phyloP scores from a whole-genome alignment of 2,888 invertebrate genomes.

The Shargacucullia verbasci region DNA sequence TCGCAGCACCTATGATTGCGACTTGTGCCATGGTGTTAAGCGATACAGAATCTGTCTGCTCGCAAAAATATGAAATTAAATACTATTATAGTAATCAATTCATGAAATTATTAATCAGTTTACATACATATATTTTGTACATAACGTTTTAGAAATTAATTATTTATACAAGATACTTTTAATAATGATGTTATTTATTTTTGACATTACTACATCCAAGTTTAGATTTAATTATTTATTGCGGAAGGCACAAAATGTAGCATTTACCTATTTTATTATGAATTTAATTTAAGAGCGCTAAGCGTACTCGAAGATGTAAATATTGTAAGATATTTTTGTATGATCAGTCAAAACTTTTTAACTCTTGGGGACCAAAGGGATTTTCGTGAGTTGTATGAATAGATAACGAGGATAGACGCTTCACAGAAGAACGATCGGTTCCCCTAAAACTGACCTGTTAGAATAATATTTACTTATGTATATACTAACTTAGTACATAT shows the following conservation, averaged over 20 bases:
- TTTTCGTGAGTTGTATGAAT: slow-evolving; percentile 2
- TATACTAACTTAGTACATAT: no score
- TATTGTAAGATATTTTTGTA: slow-evolving; percentile 57
- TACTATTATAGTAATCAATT: no score
- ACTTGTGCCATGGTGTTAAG: no score
- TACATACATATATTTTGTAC: slow-evolving; percentile 28
- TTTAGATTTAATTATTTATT: slow-evolving; percentile 48
- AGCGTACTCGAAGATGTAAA: slow-evolving; percentile 49
- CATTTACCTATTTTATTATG: slow-evolving; percentile 21
- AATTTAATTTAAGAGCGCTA: slow-evolving; percentile 28
- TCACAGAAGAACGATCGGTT: slow-evolving; percentile 16
- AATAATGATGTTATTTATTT: slow-evolving; percentile 33
- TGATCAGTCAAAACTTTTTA: slow-evolving; percentile 41
- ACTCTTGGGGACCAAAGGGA: slow-evolving; percentile 52
- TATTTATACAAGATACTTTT: slow-evolving; percentile 12
- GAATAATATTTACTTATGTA: no score
- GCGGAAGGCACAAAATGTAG: slow-evolving; percentile 43
- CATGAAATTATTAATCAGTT: no score
- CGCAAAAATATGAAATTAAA: no score
- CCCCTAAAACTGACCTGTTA: no score
- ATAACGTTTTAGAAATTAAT: slow-evolving; percentile 39
- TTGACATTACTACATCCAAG: slow-evolving; percentile 14
- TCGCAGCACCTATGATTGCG: no score
- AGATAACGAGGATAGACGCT: slow-evolving; percentile 7
- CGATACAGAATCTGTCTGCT: no score